Evolutionary conservation across 2,797 vertebrate species (phyloP).

Genomic region (Clangula hyemalis): DNA sequence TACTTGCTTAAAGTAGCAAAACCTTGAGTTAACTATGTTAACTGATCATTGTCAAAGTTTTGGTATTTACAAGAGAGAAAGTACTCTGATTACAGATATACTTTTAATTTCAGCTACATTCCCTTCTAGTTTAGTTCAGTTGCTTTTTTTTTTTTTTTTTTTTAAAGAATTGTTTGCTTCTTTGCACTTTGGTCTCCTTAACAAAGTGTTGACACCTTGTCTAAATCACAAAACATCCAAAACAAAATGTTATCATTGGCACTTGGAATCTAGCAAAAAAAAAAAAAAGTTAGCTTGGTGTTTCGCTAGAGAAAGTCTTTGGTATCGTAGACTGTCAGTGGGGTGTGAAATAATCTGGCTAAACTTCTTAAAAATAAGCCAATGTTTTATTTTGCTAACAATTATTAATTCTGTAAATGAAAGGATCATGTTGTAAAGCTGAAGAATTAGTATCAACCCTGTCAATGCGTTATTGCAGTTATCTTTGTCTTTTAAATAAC

Average conservation of each 20-base stretch:
- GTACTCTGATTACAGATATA: background rate
- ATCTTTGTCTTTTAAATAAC: background rate
- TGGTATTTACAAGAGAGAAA: background rate
- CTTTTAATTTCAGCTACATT: background rate
- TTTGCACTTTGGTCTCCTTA: background rate
- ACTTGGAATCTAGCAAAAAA: background rate
- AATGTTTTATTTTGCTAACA: background rate
- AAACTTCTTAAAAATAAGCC: background rate
- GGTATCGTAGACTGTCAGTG: background rate
- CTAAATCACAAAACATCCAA: background rate
- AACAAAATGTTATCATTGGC: background rate
- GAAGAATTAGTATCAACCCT: background rate
- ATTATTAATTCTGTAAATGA: background rate
- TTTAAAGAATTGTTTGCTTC: background rate
- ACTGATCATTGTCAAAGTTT: background rate
- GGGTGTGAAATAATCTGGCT: background rate
- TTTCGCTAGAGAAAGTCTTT: background rate
- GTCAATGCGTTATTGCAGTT: background rate
- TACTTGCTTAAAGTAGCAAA: background rate
- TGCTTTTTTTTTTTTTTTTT: background rate
- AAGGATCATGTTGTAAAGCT: background rate
- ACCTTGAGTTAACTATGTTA: background rate
- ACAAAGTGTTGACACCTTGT: conserved; percentile 6
- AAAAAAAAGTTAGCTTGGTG: background rate
- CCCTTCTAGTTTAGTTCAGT: background rate